Base-by-base conservation (phyloP, 2,888 invertebrate genomes). In the Xestia xanthographa region DNA sequence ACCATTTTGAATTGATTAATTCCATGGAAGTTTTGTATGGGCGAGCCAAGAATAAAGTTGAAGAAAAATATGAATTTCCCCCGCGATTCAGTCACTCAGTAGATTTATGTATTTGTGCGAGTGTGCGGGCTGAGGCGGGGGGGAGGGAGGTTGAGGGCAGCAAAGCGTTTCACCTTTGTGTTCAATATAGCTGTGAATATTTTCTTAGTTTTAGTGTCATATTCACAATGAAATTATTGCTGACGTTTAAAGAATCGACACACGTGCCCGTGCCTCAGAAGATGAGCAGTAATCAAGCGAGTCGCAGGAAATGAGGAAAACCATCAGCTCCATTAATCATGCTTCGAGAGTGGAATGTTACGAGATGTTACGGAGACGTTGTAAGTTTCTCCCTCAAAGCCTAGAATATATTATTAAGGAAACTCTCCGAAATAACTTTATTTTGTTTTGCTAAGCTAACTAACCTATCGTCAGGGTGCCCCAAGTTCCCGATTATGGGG, bases 1-100 rank as follows among this genome's bases (percentile, higher is more conserved):
- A 77, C 73, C 66, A 79, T 77, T 77, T 72, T 71, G 75, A 79
- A 87, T 85, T 86, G 82, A 86, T 87, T 85, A 79, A 87, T 87
- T 75, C 38, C 60, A 63, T 74, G n/a, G 63, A 82, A 77, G 50
- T 87, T 85, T 77, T 56, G 82, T 75, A 75, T 60, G 68, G 43
- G 63, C 41, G 70, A 73, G 76, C 76, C 85, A 82, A 77, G 70
- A 85, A 80, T 50, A 72, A 80, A 80, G 72, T 84, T 69, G n/a
- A 82, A 80, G 81, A 67, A 80, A 84, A 83, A 84, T 76, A 83
- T 84, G 85, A 76, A 85, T 85, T 80, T 84, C 66, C 69, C 29
- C 58, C 34, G 75, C 79, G 74, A 75, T 84, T 75, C 78, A 81
- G 65, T 72, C 81, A 73, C 70, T 63, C 68, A 70, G 56, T 63